Evolutionary conservation across 1,140 invertebrate genomes (phyloP), one percentile per base, ranked within the genome.

Genomic region (Prorops nasuta): DNA sequence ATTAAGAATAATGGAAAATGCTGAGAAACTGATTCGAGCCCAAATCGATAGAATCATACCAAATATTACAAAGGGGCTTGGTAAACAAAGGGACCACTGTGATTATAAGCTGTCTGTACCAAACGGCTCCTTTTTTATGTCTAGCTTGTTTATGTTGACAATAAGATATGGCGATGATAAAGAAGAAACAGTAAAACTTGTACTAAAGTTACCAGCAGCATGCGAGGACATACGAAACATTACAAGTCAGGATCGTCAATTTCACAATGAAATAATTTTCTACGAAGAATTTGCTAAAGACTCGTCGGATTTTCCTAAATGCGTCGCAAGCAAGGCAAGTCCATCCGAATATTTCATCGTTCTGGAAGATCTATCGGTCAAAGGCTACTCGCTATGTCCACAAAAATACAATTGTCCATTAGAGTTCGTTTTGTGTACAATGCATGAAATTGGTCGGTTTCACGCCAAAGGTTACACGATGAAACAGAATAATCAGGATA

Each of bases 401-500:
- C 37, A 50, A 12, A 44, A 14, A 2, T 36, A 43, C 17, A 43
- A 64, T n/a, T 1, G 51, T 9, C 50, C 52, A 0, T 12, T 66
- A 21, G 51, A 66, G 0, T 74, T 74, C 38, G 48, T 60, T 18
- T 14, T 56, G 2, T 51, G 67, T 3, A 73, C 64, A 4, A 32
- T 79, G 24, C 41, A 52, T 21, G 63, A 65, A 14, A 53, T 80
- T 3, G 79, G 56, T 2, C 49, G 50, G 31, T 74, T 78, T 44
- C 79, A 81, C 36, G 73, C 66, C 0, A 53, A 58, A 3, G 72
- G 67, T 2, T 77, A 71, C 22, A 44, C 42, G 0, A 56, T 71
- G 49, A 79, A 77, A 37, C 39, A 64, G 7, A 51, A 44, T 2
- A 36, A 61, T 10, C 28, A 53, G 0, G 44, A 64, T 0, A 52